phyloP scores from a whole-genome alignment of 2,797 vertebrate species.

The Cyclura pinguis region DNA sequence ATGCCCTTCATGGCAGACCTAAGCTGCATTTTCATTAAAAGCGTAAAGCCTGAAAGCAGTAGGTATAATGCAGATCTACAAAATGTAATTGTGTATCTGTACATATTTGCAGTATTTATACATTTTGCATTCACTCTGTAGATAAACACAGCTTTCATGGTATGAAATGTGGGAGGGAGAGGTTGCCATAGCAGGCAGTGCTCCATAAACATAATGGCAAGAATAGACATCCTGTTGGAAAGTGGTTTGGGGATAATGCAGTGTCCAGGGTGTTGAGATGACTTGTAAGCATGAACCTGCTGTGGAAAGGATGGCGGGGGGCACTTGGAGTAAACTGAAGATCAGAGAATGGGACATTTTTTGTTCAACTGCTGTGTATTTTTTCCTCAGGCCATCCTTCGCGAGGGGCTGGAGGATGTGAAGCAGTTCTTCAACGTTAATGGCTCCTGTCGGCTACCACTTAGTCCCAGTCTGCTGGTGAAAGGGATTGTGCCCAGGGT shows the following conservation, averaged over 20 bases:
- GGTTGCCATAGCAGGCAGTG: neutral
- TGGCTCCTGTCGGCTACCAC: conserved; percentile 91
- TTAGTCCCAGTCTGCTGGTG: conserved; percentile 92
- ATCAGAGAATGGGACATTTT: neutral
- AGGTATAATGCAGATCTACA: neutral
- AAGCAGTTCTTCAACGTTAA: conserved; percentile 89
- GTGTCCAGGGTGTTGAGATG: neutral
- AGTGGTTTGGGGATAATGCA: neutral
- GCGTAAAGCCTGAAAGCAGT: neutral
- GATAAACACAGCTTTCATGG: neutral
- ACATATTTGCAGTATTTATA: neutral
- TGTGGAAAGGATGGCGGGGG: neutral
- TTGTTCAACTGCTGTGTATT: neutral
- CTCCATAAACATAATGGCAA: neutral
- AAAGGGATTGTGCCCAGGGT: conserved; percentile 92
- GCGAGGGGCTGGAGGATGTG: conserved; percentile 89
- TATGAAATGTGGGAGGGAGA: neutral
- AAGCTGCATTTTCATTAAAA: neutral
- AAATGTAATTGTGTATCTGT: neutral
- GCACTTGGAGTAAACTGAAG: neutral
- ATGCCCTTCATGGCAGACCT: neutral
- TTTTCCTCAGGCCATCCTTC: conserved; percentile 84
- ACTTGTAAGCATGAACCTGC: neutral
- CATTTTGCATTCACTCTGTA: neutral
- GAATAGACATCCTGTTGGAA: too few relatives aligned